These are phyloP conservation scores for Lontra canadensis DNA, from an alignment of 2,113 vertebrate genomes.

Conservation along the genomic window DNA sequence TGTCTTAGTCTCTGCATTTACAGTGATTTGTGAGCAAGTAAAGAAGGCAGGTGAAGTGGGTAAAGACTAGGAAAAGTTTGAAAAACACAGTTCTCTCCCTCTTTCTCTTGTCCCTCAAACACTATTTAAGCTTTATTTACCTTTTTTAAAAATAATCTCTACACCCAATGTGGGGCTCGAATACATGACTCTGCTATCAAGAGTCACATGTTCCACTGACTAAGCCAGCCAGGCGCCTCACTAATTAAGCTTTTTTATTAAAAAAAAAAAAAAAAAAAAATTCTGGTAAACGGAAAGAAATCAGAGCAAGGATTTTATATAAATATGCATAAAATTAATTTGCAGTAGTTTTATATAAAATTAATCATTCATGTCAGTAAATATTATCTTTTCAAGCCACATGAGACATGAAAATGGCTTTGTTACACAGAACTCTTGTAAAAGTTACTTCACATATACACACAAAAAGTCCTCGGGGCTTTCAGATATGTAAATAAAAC, in stretches of 20 bases:
- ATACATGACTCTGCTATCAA: not conserved
- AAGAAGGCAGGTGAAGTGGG: not conserved
- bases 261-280: not conserved
- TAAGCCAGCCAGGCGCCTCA: not conserved
- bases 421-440: not conserved
- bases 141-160: not conserved
- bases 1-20: not conserved
- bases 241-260: not conserved
- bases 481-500: slow-evolving; percentile 57
- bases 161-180: not conserved
- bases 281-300: not conserved
- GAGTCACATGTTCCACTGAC: not conserved
- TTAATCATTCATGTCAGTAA: not conserved
- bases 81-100: not conserved
- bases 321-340: not conserved
- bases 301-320: not conserved
- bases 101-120: not conserved
- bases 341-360: slow-evolving; percentile 17
- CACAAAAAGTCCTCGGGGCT: not conserved
- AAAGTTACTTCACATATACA: not conserved
- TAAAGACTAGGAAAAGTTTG: not conserved
- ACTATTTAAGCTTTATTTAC: not conserved
- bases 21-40: not conserved
- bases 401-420: not conserved
- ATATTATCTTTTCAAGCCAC: slow-evolving; percentile 28